These are phyloP conservation scores for Hippocampus mohnikei DNA, from an alignment of 2,113 vertebrate species.

Conservation along the genomic window DNA sequence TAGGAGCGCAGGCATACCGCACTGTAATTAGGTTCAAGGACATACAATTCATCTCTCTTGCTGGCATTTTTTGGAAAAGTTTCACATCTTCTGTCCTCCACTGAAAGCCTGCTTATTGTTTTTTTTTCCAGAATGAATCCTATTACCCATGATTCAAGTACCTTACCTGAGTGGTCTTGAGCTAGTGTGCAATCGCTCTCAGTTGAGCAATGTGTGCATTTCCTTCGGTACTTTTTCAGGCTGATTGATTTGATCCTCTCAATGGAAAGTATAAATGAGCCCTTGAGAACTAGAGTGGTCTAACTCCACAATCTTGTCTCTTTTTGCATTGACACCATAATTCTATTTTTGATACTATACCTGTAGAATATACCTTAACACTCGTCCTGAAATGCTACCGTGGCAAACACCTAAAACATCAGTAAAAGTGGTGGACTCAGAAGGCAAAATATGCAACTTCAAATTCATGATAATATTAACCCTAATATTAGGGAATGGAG, in stretches of 20 bases:
- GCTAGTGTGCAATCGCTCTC: background rate
- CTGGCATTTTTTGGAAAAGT: constrained; percentile 11
- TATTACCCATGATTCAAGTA: background rate
- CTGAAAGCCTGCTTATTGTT: background rate
- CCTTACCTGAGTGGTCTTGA: background rate
- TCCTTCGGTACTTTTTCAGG: background rate
- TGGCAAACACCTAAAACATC: too few species aligned
- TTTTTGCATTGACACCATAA: too few species aligned
- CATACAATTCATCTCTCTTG: constrained; percentile 55
- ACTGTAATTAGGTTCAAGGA: constrained; percentile 73
- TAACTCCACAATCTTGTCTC: too few species aligned
- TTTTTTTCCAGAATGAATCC: background rate
- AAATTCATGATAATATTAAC: too few species aligned
- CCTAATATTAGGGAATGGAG: too few species aligned
- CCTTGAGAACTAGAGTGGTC: background rate
- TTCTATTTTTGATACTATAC: too few species aligned
- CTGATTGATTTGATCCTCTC: background rate
- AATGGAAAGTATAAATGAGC: background rate
- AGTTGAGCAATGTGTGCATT: background rate
- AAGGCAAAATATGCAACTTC: too few species aligned
- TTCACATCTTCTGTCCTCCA: background rate
- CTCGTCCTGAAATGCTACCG: too few species aligned
- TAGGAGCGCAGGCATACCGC: constrained; percentile 51
- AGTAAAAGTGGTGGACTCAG: too few species aligned
- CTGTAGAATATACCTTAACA: too few species aligned